Percentiles rank a stretch among this genome's conserved stretches.
phyloP scores from a whole-genome alignment of 2,113 vertebrate species.

The Brachionichthys hirsutus region DNA sequence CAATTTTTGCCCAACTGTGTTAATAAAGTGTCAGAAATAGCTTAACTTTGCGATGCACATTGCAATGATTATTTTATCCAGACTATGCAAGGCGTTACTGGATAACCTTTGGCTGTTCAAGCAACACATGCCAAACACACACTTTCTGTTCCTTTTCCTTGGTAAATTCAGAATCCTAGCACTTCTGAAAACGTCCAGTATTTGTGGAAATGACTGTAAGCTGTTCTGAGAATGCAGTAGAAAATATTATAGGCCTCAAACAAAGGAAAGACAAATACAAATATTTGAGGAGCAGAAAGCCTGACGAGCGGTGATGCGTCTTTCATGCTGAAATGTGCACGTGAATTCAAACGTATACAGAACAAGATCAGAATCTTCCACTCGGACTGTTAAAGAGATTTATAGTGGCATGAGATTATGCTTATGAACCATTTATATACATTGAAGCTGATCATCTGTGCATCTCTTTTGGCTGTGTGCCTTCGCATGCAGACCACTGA shows the following conservation, averaged over 20 bases:
- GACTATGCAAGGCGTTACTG: constrained; percentile 2
- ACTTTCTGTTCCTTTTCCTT: neutral
- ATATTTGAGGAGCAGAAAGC: constrained; percentile 26
- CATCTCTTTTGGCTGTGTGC: no score
- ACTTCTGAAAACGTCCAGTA: neutral
- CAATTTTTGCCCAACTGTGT: constrained; percentile 28
- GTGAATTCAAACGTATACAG: constrained; percentile 1
- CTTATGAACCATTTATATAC: neutral
- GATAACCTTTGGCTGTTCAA: constrained; percentile 21
- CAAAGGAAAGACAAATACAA: constrained; percentile 6
- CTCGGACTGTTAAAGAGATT: neutral
- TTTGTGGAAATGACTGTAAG: constrained; percentile 8
- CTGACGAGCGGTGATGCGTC: neutral
- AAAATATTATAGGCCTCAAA: neutral
- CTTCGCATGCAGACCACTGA: neutral
- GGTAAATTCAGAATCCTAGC: constrained; percentile 23
- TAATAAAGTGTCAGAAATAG: neutral
- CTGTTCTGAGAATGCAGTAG: constrained; percentile 4
- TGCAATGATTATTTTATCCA: constrained; percentile 3
- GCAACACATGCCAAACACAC: constrained; percentile 17
- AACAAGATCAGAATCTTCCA: neutral
- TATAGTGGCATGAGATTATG: neutral
- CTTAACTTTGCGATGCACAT: constrained; percentile 10
- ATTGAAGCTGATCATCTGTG: no score
- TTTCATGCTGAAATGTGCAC: constrained; percentile 13